These are phyloP conservation scores for Andricus curvator DNA, from an alignment of 2,888 invertebrate species.

Conservation along the genomic window DNA sequence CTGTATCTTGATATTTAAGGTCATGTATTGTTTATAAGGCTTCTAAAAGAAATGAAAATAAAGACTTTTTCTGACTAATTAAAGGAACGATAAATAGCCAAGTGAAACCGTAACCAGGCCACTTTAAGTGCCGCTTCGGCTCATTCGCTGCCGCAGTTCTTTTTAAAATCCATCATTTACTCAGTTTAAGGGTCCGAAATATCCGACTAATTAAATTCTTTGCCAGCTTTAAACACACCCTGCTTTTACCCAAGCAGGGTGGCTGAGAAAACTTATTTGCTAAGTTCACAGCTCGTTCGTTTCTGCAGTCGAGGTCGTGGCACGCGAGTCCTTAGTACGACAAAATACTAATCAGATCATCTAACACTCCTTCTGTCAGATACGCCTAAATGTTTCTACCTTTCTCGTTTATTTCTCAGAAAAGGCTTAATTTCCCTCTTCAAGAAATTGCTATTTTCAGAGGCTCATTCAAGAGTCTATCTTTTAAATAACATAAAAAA, in stretches of 20 bases:
- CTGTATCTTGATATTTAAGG: not conserved
- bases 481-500: no score
- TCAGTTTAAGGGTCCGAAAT: slow-evolving; percentile 22
- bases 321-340: slow-evolving; percentile 5
- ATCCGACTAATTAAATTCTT: slow-evolving; percentile 36
- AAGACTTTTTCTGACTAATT: slow-evolving; percentile 31
- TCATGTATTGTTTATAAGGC: not conserved
- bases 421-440: not conserved
- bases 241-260: not conserved
- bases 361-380: not conserved
- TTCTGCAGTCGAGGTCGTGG: slow-evolving; percentile 5
- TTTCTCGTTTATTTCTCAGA: not conserved
- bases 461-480: no score
- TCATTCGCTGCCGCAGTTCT: not conserved
- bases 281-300: slow-evolving; percentile 30
- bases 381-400: not conserved
- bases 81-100: slow-evolving; percentile 28
- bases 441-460: no score
- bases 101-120: slow-evolving; percentile 22
- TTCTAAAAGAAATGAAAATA: not conserved
- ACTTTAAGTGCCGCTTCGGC: slow-evolving; percentile 13
- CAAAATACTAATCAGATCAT: slow-evolving; percentile 3
- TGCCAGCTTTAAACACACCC: slow-evolving; percentile 20
- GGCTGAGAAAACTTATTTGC: slow-evolving; percentile 29
- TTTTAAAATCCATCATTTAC: slow-evolving; percentile 27